Base-by-base conservation (phyloP, 1,140 invertebrate genomes). In the Phthorimaea operculella region DNA sequence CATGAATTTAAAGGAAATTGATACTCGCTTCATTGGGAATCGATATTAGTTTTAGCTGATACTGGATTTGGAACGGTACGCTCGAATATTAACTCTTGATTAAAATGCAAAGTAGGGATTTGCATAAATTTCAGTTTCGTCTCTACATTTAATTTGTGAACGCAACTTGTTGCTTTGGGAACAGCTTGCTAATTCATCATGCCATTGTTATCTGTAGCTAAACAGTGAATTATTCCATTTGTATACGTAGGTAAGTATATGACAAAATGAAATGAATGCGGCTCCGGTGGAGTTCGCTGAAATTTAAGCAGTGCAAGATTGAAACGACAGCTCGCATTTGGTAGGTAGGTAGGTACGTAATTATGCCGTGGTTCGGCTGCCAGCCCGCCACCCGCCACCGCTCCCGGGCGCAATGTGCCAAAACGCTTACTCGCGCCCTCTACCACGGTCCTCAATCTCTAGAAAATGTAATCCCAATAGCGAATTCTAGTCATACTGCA, bases 301-400 rank as follows among this genome's bases (percentile, higher is more conserved):
- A 84, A 78, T 76, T 77, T 79, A 80, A 81, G 74, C 74, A 74
- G 71, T 68, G 77, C 68, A 78, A 80, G 76, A 80, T 83, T 83
- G 78, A 81, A 83, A 70, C 72, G 77, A 74, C 74, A 76, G 70
- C 72, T 78, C 72, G 71, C 73, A 75, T 79, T 83, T 79, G 68
- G 77, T 81, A 76, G 78, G 58, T 59, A 59, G 68, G 77, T 81
- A 76, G 50, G 72, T 80, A 81, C 76, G 78, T 83, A 82, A 80
- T 72, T 72, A 66, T 65, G 58, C 62, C 64, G 67, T 51, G 66
- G 64, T 54, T 55, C 58, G 52, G 59, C 21, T 28, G 21, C 21
- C 21, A 28, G 21, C 21, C 21, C 21, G 21, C 21, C 21, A 28
- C 21, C 21, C 21, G 21, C 21, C 21, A 28, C 52, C 59, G 59